Percentiles rank a stretch among this genome's conserved stretches.
Evolutionary conservation across 2,797 vertebrate genomes (phyloP).

Genomic region (Urosaurus nigricauda): DNA sequence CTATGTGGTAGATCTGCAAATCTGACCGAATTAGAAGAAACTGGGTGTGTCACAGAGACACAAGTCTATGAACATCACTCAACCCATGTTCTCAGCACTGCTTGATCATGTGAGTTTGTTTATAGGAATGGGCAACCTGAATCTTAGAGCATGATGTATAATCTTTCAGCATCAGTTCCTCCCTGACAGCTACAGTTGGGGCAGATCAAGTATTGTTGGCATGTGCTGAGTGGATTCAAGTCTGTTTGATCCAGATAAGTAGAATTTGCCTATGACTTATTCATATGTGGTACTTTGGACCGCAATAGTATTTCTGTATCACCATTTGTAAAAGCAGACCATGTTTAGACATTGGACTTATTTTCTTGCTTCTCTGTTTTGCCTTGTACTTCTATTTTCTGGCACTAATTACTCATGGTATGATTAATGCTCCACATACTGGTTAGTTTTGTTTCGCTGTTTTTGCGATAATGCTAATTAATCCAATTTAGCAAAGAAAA

Average conservation of each 20-base stretch:
- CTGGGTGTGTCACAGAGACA: no score
- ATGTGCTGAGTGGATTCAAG: neutral
- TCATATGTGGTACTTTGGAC: slow-evolving; percentile 14
- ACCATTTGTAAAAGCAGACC: slow-evolving; percentile 55
- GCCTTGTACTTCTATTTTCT: slow-evolving; percentile 74
- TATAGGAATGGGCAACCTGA: neutral
- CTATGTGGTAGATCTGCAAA: neutral
- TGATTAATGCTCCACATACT: slow-evolving; percentile 79
- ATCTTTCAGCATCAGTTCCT: neutral
- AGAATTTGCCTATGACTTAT: neutral
- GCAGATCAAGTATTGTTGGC: neutral
- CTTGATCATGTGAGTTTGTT: neutral
- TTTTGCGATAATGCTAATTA: slow-evolving; percentile 80
- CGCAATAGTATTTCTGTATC: slow-evolving; percentile 46
- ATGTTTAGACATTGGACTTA: slow-evolving; percentile 63
- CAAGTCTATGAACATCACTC: neutral
- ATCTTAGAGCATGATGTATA: neutral
- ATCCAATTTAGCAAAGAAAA: slow-evolving; percentile 74
- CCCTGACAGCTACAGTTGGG: neutral
- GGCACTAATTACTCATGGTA: slow-evolving; percentile 76
- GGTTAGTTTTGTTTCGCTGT: slow-evolving; percentile 75
- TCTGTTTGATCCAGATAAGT: neutral
- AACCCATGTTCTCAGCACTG: neutral
- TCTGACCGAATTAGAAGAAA: neutral
- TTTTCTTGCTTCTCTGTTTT: slow-evolving; percentile 74